Conservation (phyloP, 2,888 invertebrate species). For the Syrista parreyssii region DNA sequence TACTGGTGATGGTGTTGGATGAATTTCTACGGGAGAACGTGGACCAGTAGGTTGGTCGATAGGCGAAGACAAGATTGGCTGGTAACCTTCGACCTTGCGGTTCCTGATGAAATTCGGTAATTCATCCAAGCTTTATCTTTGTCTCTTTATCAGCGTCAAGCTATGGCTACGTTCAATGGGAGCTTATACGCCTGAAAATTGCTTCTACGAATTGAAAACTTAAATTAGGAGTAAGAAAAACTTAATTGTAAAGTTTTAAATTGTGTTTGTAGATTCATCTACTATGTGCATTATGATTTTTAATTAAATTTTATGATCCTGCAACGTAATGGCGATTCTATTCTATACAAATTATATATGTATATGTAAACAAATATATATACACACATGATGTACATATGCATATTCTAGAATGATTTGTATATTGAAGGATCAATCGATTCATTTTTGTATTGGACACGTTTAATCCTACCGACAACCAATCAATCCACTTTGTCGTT, state of each 20-base stretch:
- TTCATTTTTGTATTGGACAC: background rate
- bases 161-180: background rate
- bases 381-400: no score
- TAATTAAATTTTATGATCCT: background rate
- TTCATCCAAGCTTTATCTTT: slow-evolving; percentile 44
- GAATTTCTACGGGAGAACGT: slow-evolving; percentile 44
- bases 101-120: slow-evolving; percentile 42
- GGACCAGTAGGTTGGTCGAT: slow-evolving; percentile 45
- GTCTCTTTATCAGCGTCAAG: slow-evolving; percentile 13
- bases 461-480: background rate
- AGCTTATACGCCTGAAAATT: background rate
- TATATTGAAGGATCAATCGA: background rate
- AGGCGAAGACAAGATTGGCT: slow-evolving; percentile 48
- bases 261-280: background rate
- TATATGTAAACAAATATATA: no score
- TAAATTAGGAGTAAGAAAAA: background rate
- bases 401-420: background rate
- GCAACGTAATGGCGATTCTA: background rate
- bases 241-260: background rate
- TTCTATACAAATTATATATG: background rate
- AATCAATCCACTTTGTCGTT: background rate
- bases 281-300: background rate
- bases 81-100: slow-evolving; percentile 51
- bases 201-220: background rate
- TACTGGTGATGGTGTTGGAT: slow-evolving; percentile 21